Percentiles rank a stretch among this genome's conserved stretches.
Conservation (phyloP, 2,113 vertebrate species). For the Opisthocomus hoazin region DNA sequence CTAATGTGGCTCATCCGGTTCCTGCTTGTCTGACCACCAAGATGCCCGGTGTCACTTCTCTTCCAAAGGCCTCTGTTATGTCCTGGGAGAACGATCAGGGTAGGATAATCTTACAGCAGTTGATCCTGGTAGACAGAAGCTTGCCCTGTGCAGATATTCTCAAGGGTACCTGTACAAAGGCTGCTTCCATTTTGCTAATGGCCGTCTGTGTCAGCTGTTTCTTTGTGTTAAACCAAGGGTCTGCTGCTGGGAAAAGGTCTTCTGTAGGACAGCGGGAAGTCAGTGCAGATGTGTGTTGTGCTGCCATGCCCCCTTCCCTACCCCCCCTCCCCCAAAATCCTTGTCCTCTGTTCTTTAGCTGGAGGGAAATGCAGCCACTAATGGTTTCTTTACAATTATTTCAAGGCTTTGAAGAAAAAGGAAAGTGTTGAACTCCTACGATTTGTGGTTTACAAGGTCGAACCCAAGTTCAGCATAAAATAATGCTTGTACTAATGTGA, state of each 20-base stretch:
- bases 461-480: not conserved
- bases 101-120: constrained; percentile 23
- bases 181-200: not conserved
- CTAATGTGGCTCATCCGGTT: not conserved
- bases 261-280: not conserved
- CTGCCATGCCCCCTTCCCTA: too few relatives aligned
- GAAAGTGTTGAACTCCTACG: not conserved
- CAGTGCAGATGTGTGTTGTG: not conserved
- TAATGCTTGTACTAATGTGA: not conserved
- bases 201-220: not conserved
- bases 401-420: not conserved
- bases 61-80: constrained; percentile 16
- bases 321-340: rapidly evolving
- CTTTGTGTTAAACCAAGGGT: not conserved
- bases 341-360: not conserved
- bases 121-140: not conserved
- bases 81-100: constrained; percentile 62
- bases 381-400: not conserved
- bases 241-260: not conserved
- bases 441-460: not conserved
- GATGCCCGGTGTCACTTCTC: not conserved
- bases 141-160: not conserved
- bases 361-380: not conserved
- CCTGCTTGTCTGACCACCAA: not conserved
- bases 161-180: not conserved